Evolutionary conservation across 2,797 vertebrate genomes (phyloP).

Genomic region (Sebastes diploproa): DNA sequence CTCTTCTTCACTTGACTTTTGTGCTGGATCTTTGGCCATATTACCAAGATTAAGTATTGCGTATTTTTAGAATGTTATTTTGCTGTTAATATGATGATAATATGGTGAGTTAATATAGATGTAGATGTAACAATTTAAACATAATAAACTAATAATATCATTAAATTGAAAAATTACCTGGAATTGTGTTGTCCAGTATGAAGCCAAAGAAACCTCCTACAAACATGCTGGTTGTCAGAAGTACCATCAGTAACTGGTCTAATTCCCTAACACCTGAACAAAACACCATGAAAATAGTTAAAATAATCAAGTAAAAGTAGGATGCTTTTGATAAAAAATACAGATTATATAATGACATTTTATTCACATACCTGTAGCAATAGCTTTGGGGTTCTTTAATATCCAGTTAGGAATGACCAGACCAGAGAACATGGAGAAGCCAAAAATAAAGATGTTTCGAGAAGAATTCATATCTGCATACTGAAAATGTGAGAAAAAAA

Average conservation of each 20-base stretch:
- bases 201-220: slow-evolving; percentile 94
- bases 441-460: slow-evolving; percentile 96
- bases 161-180: slow-evolving; percentile 78
- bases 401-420: slow-evolving; percentile 93
- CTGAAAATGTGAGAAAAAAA: slow-evolving; percentile 69
- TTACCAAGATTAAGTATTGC: not conserved
- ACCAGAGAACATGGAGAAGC: slow-evolving; percentile 93
- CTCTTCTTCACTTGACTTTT: not conserved
- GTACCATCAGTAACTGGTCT: slow-evolving; percentile 92
- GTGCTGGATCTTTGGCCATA: not conserved
- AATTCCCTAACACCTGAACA: slow-evolving; percentile 86
- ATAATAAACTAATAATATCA: not conserved
- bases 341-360: not conserved
- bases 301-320: not conserved
- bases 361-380: slow-evolving; percentile 87
- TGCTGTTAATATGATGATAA: not conserved
- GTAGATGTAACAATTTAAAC: not conserved
- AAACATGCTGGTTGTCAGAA: slow-evolving; percentile 97
- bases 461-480: slow-evolving; percentile 97
- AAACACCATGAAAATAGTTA: not conserved
- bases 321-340: not conserved
- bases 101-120: not conserved
- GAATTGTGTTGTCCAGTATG: slow-evolving; percentile 94
- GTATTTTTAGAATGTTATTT: not conserved
- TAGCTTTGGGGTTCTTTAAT: slow-evolving; percentile 79